Percentiles rank a stretch among this genome's conserved stretches.
phyloP scores from a whole-genome alignment of 2,888 invertebrate species.

The Apotomis turbidana region DNA sequence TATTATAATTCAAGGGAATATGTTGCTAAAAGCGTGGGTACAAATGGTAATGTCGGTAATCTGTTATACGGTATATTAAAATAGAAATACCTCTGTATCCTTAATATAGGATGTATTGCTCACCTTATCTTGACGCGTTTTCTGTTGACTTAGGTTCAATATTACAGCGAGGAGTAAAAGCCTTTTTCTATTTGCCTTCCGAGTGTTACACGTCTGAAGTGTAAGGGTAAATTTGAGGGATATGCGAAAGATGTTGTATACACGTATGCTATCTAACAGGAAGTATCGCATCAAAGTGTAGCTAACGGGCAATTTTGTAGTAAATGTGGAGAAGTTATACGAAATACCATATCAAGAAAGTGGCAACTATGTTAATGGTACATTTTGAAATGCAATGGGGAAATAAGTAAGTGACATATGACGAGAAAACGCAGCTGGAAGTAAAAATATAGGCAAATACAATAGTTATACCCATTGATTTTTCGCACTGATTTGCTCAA shows the following conservation, averaged over 20 bases:
- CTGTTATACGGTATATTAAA: slow-evolving; percentile 17
- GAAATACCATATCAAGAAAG: too few relatives aligned
- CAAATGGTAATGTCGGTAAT: neutral
- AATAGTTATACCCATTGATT: too few relatives aligned
- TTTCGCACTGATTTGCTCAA: too few relatives aligned
- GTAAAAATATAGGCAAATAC: too few relatives aligned
- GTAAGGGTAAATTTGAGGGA: slow-evolving; percentile 58
- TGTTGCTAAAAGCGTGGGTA: neutral
- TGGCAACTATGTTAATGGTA: too few relatives aligned
- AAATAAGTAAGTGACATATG: too few relatives aligned
- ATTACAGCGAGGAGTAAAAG: slow-evolving; percentile 50
- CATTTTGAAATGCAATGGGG: too few relatives aligned
- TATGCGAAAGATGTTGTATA: slow-evolving; percentile 44
- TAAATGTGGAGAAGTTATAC: too few relatives aligned
- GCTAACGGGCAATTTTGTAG: too few relatives aligned
- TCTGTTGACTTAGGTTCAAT: slow-evolving; percentile 57
- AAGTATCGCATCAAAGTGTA: too few relatives aligned
- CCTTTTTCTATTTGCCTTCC: slow-evolving; percentile 53
- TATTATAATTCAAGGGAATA: neutral
- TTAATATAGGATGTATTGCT: slow-evolving; percentile 28
- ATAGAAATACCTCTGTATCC: slow-evolving; percentile 25
- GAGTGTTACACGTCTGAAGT: slow-evolving; percentile 59
- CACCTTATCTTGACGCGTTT: slow-evolving; percentile 37
- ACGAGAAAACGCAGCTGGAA: too few relatives aligned
- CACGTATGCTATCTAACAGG: neutral